Evolutionary conservation across 2,797 vertebrate genomes (phyloP).

Genomic region (Gouania willdenowi): DNA sequence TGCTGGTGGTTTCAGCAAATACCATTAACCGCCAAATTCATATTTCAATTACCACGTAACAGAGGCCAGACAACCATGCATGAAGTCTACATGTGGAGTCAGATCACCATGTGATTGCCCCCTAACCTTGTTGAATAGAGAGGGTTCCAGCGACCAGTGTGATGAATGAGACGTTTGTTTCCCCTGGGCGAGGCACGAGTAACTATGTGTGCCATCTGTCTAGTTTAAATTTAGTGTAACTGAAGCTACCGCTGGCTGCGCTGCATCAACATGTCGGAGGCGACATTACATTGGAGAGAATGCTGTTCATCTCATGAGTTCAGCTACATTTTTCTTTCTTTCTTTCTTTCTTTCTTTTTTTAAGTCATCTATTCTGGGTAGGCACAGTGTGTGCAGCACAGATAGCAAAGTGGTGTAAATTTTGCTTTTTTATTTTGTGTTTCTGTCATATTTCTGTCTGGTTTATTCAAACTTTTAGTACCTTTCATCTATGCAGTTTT

Average conservation of each 20-base stretch:
- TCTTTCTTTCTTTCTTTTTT: conserved; percentile 23
- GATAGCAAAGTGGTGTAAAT: conserved; percentile 33
- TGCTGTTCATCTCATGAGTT: conserved; percentile 59
- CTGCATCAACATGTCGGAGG: conserved; percentile 71
- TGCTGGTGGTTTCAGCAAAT: not conserved
- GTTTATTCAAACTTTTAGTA: conserved; percentile 31
- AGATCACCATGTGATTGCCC: conserved; percentile 48
- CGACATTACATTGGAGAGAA: conserved; percentile 61
- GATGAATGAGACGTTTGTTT: conserved; percentile 78
- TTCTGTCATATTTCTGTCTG: conserved; percentile 27
- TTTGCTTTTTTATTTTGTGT: conserved; percentile 51
- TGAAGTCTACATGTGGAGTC: conserved; percentile 51
- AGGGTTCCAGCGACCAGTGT: conserved; percentile 48
- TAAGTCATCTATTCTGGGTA: too few species aligned
- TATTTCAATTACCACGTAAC: too few species aligned
- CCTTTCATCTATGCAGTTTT: conserved; percentile 6
- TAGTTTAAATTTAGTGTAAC: conserved; percentile 88
- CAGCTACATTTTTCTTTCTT: conserved; percentile 32
- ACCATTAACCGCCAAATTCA: too few species aligned
- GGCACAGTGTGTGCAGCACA: not conserved
- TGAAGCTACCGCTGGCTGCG: conserved; percentile 72
- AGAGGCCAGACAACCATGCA: conserved; percentile 37
- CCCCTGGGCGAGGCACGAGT: conserved; percentile 75
- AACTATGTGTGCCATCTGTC: conserved; percentile 83
- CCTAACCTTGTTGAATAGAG: conserved; percentile 51